A percentile compares a stretch with the other conserved stretches of the same genome.
Evolutionary conservation across 2,113 vertebrate genomes (phyloP).

Genomic region (Nibea albiflora): DNA sequence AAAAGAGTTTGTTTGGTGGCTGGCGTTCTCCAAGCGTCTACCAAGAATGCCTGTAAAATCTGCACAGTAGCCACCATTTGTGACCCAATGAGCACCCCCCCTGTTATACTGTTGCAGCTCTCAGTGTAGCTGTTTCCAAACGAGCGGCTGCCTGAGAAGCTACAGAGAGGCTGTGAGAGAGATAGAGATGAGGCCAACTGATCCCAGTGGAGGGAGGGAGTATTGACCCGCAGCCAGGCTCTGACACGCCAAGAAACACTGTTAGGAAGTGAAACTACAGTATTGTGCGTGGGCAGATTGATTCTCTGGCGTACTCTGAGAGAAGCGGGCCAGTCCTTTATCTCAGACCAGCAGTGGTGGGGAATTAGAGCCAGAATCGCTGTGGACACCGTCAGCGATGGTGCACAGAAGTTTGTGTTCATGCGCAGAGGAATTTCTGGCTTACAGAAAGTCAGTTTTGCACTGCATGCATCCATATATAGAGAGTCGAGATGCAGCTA

Average conservation of each 20-base stretch:
- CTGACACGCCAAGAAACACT: slow-evolving; percentile 43
- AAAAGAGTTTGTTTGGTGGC: not conserved
- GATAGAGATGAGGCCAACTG: slow-evolving; percentile 29
- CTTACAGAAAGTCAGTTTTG: not conserved
- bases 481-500: not conserved
- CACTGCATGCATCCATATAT: not conserved
- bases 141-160: slow-evolving; percentile 31
- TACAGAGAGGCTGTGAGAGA: slow-evolving; percentile 25
- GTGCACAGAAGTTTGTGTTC: slow-evolving; percentile 1
- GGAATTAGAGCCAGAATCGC: slow-evolving; percentile 22
- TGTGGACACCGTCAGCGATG: not conserved
- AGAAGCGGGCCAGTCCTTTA: slow-evolving; percentile 32
- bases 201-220: slow-evolving; percentile 42
- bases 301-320: slow-evolving; percentile 33
- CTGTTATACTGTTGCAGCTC: not conserved
- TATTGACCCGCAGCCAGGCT: slow-evolving; percentile 48
- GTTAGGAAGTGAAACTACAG: slow-evolving; percentile 32
- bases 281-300: slow-evolving; percentile 26
- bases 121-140: slow-evolving; percentile 10
- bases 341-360: slow-evolving; percentile 20
- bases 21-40: not conserved
- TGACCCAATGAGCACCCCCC: not conserved
- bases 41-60: not conserved
- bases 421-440: slow-evolving; percentile 4
- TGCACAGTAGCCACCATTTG: not conserved